Base-by-base conservation (phyloP, 2,888 invertebrate genomes). In the Leptarthrus brevirostris region DNA sequence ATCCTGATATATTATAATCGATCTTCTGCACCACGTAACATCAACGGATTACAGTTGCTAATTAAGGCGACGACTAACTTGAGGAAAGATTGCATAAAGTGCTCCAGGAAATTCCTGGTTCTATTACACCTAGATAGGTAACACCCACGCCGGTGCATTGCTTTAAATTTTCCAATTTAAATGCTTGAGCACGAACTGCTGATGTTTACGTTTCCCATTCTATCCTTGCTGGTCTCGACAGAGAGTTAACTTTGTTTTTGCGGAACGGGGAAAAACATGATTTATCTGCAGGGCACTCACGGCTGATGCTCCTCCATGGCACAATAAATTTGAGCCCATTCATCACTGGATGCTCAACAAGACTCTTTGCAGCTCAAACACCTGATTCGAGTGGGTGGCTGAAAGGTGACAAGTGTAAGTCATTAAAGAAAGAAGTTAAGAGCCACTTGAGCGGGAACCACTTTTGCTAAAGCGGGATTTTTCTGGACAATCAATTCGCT, bases 81-180 rank as follows among this genome's bases (percentile, higher is more conserved):
- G 44, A 52, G 30, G 69, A 30, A 18, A 69, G 52, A 69, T 69
- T 69, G 69, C 69, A 69, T 52, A 34, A 26, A 44, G 34, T 24
- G 40, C 34, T 44, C n/a, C 52, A 69, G 69, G 69, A 69, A 69
- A 52, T 69, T 47, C 52, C 52, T 34, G 52, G 52, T 30, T 52
- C 34, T 26, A 16, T 69, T 40, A 53, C 72, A 56, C 56, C 72
- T 56, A 47, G 54, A 54, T 12, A 71, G 72, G 72, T 72, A 56
- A 58, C 72, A 72, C 72, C 72, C 72, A 72, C 72, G 72, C 52
- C 20, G 72, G 72, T 72, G 72, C 72, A 72, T 72, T 56, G 72
- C 72, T 44, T 72, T 72, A 72, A 75, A 75, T 74, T 74, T 75
- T 72, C 70, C 74, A 74, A 75, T 75, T 75, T 74, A 75, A 75